Evolutionary conservation across 2,888 invertebrate species (phyloP).

Genomic region (Microchrysa polita): DNA sequence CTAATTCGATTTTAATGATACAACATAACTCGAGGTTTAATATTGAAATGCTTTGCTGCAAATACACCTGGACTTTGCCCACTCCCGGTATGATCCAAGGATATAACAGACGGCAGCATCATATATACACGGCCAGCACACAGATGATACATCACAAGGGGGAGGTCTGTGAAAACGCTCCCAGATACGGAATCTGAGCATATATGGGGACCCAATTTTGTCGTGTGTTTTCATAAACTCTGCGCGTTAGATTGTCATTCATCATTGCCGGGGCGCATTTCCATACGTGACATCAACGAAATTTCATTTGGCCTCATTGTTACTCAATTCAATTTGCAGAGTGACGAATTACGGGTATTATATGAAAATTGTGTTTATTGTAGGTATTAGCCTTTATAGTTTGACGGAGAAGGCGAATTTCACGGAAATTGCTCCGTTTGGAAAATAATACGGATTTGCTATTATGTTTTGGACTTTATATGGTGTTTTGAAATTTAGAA

Average conservation of each 20-base stretch:
- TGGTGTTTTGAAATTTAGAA: too few relatives aligned
- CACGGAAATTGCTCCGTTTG: too few relatives aligned
- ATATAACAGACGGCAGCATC: too few relatives aligned
- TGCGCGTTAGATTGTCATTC: slow-evolving; percentile 32
- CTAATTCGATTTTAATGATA: slow-evolving; percentile 43
- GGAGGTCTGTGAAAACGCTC: not conserved
- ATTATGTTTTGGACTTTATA: too few relatives aligned
- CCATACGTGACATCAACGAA: slow-evolving; percentile 23
- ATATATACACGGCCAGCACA: too few relatives aligned
- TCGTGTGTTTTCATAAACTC: slow-evolving; percentile 20
- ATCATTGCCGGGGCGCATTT: slow-evolving; percentile 31
- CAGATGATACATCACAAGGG: not conserved
- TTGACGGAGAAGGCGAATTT: too few relatives aligned
- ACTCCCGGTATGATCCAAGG: not conserved
- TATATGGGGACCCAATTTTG: too few relatives aligned
- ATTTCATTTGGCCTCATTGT: slow-evolving; percentile 31
- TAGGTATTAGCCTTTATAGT: too few relatives aligned
- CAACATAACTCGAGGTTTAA: slow-evolving; percentile 36
- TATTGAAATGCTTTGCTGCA: slow-evolving; percentile 38
- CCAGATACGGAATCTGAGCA: not conserved
- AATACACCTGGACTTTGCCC: slow-evolving; percentile 19
- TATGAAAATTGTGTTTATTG: too few relatives aligned
- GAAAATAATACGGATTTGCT: too few relatives aligned
- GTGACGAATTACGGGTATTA: too few relatives aligned
- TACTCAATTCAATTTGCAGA: not conserved